Conservation (phyloP, 2,113 vertebrate species). For the Entomyzon cyanotis region DNA sequence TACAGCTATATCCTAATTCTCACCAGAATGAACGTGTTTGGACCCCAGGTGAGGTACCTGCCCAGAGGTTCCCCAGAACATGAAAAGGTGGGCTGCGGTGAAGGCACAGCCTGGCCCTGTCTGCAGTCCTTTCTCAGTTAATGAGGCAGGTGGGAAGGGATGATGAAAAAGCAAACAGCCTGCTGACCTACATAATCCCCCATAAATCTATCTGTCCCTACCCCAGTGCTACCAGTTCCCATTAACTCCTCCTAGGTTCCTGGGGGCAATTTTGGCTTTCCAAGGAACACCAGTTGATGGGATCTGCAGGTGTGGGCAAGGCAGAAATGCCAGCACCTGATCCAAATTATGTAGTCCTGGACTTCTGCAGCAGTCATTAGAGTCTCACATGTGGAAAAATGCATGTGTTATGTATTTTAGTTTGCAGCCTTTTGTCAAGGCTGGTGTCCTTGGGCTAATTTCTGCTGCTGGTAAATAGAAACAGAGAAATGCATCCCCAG, state of each 20-base stretch:
- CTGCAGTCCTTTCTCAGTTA: neutral
- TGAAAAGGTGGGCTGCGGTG: neutral
- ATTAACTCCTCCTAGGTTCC: neutral
- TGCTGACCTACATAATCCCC: neutral
- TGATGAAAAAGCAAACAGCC: neutral
- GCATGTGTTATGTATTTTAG: neutral
- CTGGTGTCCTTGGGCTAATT: neutral
- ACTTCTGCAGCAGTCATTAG: neutral
- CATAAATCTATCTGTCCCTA: neutral
- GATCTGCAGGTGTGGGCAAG: neutral
- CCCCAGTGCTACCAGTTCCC: neutral
- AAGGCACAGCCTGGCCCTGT: neutral
- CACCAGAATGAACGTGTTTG: accelerated
- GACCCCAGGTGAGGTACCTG: neutral
- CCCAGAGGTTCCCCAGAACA: neutral
- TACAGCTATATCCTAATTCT: neutral
- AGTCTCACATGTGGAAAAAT: neutral
- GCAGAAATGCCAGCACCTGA: neutral
- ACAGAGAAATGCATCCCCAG: neutral
- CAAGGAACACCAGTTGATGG: neutral
- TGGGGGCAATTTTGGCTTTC: neutral
- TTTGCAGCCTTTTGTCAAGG: neutral
- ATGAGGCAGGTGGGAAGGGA: neutral
- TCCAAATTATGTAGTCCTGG: neutral
- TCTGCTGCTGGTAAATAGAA: neutral